Conservation (phyloP, 2,797 vertebrate species). For the Dipus sagitta region DNA sequence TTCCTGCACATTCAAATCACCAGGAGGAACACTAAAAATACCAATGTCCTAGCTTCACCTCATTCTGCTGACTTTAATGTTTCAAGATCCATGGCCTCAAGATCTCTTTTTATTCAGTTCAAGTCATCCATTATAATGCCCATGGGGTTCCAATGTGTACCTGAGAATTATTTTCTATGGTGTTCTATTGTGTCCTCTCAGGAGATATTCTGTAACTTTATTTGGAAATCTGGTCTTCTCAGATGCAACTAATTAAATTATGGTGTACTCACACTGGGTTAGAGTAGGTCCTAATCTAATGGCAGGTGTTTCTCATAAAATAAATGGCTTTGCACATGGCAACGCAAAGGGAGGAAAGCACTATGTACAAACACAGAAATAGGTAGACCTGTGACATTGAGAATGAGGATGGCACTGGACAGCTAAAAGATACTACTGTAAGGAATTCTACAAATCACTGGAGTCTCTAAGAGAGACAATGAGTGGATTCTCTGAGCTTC, state of each 20-base stretch:
- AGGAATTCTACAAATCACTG: neutral
- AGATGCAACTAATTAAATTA: conserved; percentile 2
- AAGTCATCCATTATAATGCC: neutral
- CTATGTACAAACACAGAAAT: neutral
- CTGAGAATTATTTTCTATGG: neutral
- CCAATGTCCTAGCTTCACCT: neutral
- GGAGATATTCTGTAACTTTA: neutral
- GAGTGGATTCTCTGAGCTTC: neutral
- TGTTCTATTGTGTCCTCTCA: neutral
- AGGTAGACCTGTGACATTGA: neutral
- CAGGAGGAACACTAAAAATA: neutral
- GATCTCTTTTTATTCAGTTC: neutral
- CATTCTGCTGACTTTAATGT: neutral
- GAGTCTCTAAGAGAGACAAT: neutral
- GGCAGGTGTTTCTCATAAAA: neutral
- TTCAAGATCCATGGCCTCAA: neutral
- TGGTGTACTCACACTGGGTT: neutral
- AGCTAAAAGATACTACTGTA: neutral
- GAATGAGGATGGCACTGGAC: neutral
- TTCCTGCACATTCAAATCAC: neutral
- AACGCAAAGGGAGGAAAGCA: neutral
- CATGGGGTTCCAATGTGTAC: fast-evolving
- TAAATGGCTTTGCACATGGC: neutral
- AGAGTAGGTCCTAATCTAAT: neutral
- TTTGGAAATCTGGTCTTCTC: neutral